Percentiles rank a stretch among this genome's conserved stretches.
Conservation (phyloP, 2,113 vertebrate genomes). For the Aplodontia rufa region DNA sequence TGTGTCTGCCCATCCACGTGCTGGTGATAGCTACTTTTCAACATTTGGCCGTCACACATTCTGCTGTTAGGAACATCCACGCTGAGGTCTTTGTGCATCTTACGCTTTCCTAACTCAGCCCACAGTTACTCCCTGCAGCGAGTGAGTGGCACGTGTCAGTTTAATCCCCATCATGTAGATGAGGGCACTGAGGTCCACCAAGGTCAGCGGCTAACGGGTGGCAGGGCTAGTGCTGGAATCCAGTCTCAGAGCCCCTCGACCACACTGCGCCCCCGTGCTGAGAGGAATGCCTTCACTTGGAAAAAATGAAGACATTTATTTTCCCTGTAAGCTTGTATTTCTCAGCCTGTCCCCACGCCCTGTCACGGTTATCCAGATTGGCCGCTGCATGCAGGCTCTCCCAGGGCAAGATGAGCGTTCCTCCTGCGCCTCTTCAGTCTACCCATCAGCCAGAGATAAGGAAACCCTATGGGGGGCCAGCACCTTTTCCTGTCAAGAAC, state of each 20-base stretch:
- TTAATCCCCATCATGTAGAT: background rate
- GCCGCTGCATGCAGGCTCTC: background rate
- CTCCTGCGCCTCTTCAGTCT: constrained; percentile 6
- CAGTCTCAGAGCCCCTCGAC: background rate
- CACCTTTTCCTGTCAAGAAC: constrained; percentile 35
- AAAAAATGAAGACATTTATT: constrained; percentile 48
- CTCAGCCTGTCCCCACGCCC: constrained; percentile 20
- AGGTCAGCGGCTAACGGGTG: background rate
- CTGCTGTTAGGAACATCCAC: background rate
- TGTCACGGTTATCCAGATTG: constrained; percentile 32
- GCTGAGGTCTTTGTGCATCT: background rate
- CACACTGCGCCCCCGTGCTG: background rate
- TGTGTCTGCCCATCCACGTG: background rate
- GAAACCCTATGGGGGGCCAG: constrained; percentile 17
- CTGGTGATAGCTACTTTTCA: background rate
- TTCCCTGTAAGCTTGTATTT: background rate
- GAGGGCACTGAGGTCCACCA: background rate
- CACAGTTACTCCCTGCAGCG: background rate
- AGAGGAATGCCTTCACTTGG: background rate
- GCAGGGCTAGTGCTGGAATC: background rate
- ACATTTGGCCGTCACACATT: background rate
- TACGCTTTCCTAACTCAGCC: background rate
- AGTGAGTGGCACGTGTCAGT: background rate
- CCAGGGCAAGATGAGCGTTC: constrained; percentile 8
- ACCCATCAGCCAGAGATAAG: constrained; percentile 20